phyloP scores from a whole-genome alignment of 1,140 invertebrate species.

The Halesus radiatus region DNA sequence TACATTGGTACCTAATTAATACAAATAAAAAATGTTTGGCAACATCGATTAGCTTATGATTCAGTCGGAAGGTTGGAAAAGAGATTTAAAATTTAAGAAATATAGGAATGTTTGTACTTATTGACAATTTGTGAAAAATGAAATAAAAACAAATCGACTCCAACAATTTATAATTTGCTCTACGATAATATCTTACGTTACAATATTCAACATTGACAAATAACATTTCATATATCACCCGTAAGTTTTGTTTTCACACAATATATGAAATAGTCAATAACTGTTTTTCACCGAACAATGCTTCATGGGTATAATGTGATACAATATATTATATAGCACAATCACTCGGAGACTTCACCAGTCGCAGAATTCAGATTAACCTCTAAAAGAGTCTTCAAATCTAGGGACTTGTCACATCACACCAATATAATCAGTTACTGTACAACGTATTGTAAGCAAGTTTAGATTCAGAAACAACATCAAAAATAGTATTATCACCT shows the following conservation, averaged over 20 bases:
- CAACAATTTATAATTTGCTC: slow-evolving; percentile 57
- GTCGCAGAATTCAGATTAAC: not conserved
- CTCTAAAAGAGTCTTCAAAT: too few species aligned
- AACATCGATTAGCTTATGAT: slow-evolving; percentile 2
- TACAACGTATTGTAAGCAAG: too few species aligned
- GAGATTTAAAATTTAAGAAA: slow-evolving; percentile 10
- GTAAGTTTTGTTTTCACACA: slow-evolving; percentile 55
- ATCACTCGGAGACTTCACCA: not conserved
- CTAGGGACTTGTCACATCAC: too few species aligned
- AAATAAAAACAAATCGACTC: slow-evolving; percentile 51
- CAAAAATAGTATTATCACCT: not conserved
- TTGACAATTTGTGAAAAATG: too few species aligned
- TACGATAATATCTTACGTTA: slow-evolving; percentile 54
- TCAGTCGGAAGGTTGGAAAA: slow-evolving; percentile 23
- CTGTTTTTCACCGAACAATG: slow-evolving; percentile 37
- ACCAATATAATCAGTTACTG: too few species aligned
- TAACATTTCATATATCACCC: slow-evolving; percentile 58
- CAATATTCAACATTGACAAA: slow-evolving; percentile 58
- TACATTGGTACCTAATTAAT: not conserved
- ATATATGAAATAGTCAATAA: slow-evolving; percentile 58
- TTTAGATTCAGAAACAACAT: too few species aligned
- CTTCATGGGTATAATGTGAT: slow-evolving; percentile 36
- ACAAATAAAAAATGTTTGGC: slow-evolving; percentile 18
- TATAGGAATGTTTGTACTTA: too few species aligned
- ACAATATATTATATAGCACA: slow-evolving; percentile 34